phyloP scores from a whole-genome alignment of 2,888 invertebrate species.

The Neoaliturus tenellus region DNA sequence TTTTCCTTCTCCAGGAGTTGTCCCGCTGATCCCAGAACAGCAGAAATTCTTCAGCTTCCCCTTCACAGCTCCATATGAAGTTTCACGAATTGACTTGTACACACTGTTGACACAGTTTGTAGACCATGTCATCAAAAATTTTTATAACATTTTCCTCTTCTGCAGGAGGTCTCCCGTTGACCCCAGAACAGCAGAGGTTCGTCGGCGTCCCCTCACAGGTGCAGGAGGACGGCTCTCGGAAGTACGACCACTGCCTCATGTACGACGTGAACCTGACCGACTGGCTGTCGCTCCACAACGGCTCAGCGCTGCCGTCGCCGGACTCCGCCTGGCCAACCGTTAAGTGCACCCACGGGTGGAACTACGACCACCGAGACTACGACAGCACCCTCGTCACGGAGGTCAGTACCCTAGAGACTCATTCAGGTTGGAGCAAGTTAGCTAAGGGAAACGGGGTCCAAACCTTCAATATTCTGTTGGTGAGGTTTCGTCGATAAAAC shows the following conservation, averaged over 20 bases:
- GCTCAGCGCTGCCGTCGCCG: slow-evolving; percentile 18
- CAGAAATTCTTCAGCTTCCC: too few relatives aligned
- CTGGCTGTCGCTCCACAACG: slow-evolving; percentile 36
- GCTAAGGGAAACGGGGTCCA: too few relatives aligned
- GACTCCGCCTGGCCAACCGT: slow-evolving; percentile 37
- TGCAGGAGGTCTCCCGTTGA: slow-evolving; percentile 41
- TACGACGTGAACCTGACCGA: slow-evolving; percentile 49
- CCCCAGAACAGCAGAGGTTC: slow-evolving; percentile 45
- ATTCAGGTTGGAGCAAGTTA: too few relatives aligned
- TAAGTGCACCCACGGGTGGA: slow-evolving; percentile 74
- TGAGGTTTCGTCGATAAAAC: too few relatives aligned
- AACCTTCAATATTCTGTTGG: too few relatives aligned
- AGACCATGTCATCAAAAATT: too few relatives aligned
- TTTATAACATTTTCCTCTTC: too few relatives aligned
- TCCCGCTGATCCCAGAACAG: too few relatives aligned
- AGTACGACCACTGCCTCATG: slow-evolving; percentile 48
- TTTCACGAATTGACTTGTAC: too few relatives aligned
- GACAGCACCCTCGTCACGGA: slow-evolving; percentile 80
- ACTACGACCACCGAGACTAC: slow-evolving; percentile 78
- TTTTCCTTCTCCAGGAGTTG: too few relatives aligned
- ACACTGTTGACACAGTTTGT: too few relatives aligned
- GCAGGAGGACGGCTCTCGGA: slow-evolving; percentile 9
- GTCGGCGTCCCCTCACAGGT: slow-evolving; percentile 31
- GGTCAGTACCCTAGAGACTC: slow-evolving; percentile 74
- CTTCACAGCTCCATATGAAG: too few relatives aligned